These are phyloP conservation scores for Melanotaenia trifasciata DNA, from an alignment of 2,797 vertebrate species.

Conservation along the genomic window DNA sequence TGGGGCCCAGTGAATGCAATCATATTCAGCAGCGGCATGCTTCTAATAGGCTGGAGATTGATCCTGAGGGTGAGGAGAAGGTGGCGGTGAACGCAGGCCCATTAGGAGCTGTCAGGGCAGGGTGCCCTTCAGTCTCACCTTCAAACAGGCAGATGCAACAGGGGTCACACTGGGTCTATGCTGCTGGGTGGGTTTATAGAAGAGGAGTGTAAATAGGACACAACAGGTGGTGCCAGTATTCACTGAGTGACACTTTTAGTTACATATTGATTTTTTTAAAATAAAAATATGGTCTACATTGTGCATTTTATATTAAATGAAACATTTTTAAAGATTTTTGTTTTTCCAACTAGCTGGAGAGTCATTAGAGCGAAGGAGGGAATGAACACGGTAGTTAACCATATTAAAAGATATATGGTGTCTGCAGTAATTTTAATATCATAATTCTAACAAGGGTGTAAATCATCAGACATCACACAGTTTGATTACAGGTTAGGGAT, in stretches of 20 bases:
- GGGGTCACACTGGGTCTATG: conserved; percentile 53
- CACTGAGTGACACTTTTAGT: neutral
- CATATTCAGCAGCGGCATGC: conserved; percentile 82
- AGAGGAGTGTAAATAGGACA: conserved; percentile 12
- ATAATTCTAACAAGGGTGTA: neutral
- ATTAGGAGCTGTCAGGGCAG: conserved; percentile 78
- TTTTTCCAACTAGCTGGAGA: neutral
- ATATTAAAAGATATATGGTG: neutral
- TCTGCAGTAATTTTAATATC: neutral
- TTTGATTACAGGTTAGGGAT: neutral
- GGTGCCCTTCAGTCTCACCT: conserved; percentile 83
- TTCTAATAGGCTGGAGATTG: conserved; percentile 87
- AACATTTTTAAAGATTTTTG: neutral
- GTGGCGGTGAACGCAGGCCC: conserved; percentile 61
- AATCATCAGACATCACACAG: neutral
- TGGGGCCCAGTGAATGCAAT: conserved; percentile 84
- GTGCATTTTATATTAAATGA: neutral
- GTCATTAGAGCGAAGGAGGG: neutral
- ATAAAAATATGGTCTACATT: neutral
- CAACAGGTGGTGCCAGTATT: conserved; percentile 61
- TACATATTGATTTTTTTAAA: neutral
- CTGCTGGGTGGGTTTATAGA: conserved; percentile 11
- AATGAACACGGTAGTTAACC: neutral
- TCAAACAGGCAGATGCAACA: conserved; percentile 61
- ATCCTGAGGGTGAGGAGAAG: conserved; percentile 78